Conservation (phyloP, 2,888 invertebrate species). For the Chaetogeoica ovagalla region DNA sequence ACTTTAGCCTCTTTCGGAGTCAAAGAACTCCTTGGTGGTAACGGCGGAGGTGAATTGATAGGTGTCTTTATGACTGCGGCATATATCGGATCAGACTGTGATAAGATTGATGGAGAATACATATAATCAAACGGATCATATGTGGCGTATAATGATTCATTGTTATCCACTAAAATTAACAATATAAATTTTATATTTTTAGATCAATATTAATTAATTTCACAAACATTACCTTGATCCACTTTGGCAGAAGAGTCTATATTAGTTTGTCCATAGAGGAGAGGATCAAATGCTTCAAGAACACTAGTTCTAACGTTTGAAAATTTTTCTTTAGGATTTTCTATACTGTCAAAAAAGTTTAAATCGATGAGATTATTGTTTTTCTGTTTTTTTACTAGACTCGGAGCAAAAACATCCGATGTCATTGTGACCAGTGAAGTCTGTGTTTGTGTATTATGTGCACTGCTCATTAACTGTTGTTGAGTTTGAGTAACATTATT, state of each 20-base stretch:
- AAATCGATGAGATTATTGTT: slow-evolving; percentile 67
- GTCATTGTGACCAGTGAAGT: slow-evolving; percentile 1
- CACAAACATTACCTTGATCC: slow-evolving; percentile 29
- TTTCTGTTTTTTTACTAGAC: slow-evolving; percentile 61
- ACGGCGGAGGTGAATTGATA: slow-evolving; percentile 55
- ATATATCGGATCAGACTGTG: slow-evolving; percentile 70
- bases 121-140: slow-evolving; percentile 80
- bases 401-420: slow-evolving; percentile 58
- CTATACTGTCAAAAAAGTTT: slow-evolving; percentile 58
- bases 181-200: slow-evolving; percentile 19
- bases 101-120: slow-evolving; percentile 68
- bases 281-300: slow-evolving; percentile 85
- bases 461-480: slow-evolving; percentile 4
- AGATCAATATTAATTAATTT: slow-evolving; percentile 4
- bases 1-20: slow-evolving; percentile 46
- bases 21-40: slow-evolving; percentile 54
- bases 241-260: neutral
- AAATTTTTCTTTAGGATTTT: slow-evolving; percentile 54
- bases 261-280: slow-evolving; percentile 62
- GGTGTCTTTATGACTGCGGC: slow-evolving; percentile 66
- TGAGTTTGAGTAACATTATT: slow-evolving; percentile 26
- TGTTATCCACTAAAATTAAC: slow-evolving; percentile 24
- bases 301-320: slow-evolving; percentile 68
- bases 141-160: slow-evolving; percentile 68
- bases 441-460: slow-evolving; percentile 9